Percentiles rank a stretch among this genome's conserved stretches.
These are phyloP conservation scores for Leistus spinibarbis DNA, from an alignment of 2,888 invertebrate species.

Conservation along the genomic window DNA sequence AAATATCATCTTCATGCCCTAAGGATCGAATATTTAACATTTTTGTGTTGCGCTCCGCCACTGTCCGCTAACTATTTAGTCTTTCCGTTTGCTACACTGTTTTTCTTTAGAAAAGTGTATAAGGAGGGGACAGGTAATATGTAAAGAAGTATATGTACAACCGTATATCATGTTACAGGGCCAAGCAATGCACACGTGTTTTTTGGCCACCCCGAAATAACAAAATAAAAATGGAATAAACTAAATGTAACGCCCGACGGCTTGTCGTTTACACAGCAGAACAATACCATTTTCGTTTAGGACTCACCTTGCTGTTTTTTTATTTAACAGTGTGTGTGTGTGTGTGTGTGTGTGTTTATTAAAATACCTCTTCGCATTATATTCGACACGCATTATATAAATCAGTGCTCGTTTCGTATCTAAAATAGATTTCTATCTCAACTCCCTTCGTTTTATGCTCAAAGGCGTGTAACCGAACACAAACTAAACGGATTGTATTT, in stretches of 20 bases:
- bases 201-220: slow-evolving; percentile 15
- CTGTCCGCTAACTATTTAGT: not conserved
- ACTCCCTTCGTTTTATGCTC: not conserved
- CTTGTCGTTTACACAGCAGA: slow-evolving; percentile 1
- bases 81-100: not conserved
- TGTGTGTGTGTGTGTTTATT: slow-evolving; percentile 35
- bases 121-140: not conserved
- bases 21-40: not conserved
- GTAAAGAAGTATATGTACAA: not conserved
- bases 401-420: not conserved
- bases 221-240: not conserved
- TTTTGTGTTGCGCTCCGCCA: not conserved
- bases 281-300: slow-evolving; percentile 35
- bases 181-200: slow-evolving; percentile 31
- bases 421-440: not conserved
- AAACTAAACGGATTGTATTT: not conserved
- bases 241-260: not conserved
- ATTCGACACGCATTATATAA: slow-evolving; percentile 16
- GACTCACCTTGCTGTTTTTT: slow-evolving; percentile 24
- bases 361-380: slow-evolving; percentile 28
- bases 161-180: slow-evolving; percentile 23
- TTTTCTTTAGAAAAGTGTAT: not conserved
- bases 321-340: not conserved
- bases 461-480: not conserved
- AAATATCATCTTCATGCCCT: too few species aligned